A percentile compares a stretch with the other conserved stretches of the same genome.
These are phyloP conservation scores for Bemisia tabaci DNA, from an alignment of 1,140 invertebrate genomes.

Conservation along the genomic window DNA sequence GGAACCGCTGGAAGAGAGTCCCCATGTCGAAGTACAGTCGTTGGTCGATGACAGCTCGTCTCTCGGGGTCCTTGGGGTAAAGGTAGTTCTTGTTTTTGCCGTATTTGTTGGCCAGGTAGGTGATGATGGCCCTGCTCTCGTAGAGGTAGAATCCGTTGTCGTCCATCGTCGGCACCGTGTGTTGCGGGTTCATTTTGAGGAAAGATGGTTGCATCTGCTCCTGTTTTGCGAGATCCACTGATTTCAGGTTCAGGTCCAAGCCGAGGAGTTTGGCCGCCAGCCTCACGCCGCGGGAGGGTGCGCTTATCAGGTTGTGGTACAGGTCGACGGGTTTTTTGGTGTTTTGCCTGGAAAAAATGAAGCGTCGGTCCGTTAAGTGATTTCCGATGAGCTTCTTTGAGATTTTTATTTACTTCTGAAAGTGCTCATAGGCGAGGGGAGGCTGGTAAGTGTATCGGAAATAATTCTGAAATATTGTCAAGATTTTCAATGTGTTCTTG, in stretches of 20 bases:
- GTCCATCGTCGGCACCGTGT: conserved; percentile 47
- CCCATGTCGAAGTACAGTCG: too few relatives aligned
- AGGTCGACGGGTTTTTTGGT: conserved; percentile 31
- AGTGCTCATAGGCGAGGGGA: too few relatives aligned
- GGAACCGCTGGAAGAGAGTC: conserved; percentile 48
- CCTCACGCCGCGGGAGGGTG: conserved; percentile 47
- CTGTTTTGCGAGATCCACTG: conserved; percentile 45
- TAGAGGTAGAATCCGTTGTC: too few relatives aligned
- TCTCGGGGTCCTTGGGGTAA: conserved; percentile 38
- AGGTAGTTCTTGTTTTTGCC: conserved; percentile 34
- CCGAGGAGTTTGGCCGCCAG: conserved; percentile 51
- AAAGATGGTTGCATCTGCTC: conserved; percentile 56
- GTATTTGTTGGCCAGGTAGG: conserved; percentile 42
- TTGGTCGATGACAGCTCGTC: conserved; percentile 39
- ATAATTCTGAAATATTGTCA: too few relatives aligned
- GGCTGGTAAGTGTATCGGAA: too few relatives aligned
- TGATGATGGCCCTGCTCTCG: conserved; percentile 41
- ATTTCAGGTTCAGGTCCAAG: conserved; percentile 52
- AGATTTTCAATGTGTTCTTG: too few relatives aligned
- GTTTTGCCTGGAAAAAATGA: too few relatives aligned
- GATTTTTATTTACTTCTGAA: too few relatives aligned
- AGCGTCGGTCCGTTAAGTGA: too few relatives aligned
- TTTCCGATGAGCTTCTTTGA: too few relatives aligned
- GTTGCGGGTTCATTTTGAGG: conserved; percentile 35
- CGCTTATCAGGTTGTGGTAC: conserved; percentile 51